Conservation (phyloP, 1,140 invertebrate species). For the Belonocnema kinseyi region DNA sequence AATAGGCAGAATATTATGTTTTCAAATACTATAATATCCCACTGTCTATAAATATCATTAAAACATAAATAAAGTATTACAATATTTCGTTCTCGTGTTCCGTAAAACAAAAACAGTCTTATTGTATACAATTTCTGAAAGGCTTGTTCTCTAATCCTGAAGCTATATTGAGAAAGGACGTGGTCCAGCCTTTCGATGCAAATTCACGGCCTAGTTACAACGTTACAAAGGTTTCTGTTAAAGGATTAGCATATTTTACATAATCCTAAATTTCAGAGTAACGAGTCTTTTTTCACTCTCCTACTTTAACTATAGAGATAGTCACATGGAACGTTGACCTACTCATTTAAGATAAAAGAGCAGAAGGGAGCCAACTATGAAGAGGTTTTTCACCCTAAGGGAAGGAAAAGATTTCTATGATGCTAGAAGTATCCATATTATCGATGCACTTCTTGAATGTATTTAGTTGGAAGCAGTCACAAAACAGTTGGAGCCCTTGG, state of each 20-base stretch:
- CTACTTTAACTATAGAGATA: slow-evolving; percentile 47
- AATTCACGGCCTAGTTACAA: slow-evolving; percentile 60
- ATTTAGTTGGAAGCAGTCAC: too few relatives aligned
- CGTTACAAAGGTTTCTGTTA: slow-evolving; percentile 42
- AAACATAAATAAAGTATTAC: too few relatives aligned
- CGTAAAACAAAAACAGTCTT: too few relatives aligned
- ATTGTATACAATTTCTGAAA: background rate
- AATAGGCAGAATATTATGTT: too few relatives aligned
- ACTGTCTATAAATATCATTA: too few relatives aligned
- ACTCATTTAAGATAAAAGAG: slow-evolving; percentile 59
- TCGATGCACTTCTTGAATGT: slow-evolving; percentile 11
- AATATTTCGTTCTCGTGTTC: too few relatives aligned
- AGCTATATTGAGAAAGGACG: slow-evolving; percentile 22
- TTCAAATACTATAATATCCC: too few relatives aligned
- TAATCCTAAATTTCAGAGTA: slow-evolving; percentile 68
- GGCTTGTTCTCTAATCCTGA: background rate
- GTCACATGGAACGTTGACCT: slow-evolving; percentile 62
- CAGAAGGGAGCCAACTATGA: slow-evolving; percentile 45
- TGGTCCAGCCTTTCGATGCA: slow-evolving; percentile 57
- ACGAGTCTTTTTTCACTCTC: slow-evolving; percentile 54
- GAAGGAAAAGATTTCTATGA: slow-evolving; percentile 35
- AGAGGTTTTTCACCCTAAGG: slow-evolving; percentile 31
- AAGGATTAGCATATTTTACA: slow-evolving; percentile 60
- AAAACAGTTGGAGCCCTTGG: too few relatives aligned
- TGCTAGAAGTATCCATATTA: slow-evolving; percentile 41